Conservation (phyloP, 37 sponge, comb jelly and placozoan genomes). For the Hexactinellida sp. region DNA sequence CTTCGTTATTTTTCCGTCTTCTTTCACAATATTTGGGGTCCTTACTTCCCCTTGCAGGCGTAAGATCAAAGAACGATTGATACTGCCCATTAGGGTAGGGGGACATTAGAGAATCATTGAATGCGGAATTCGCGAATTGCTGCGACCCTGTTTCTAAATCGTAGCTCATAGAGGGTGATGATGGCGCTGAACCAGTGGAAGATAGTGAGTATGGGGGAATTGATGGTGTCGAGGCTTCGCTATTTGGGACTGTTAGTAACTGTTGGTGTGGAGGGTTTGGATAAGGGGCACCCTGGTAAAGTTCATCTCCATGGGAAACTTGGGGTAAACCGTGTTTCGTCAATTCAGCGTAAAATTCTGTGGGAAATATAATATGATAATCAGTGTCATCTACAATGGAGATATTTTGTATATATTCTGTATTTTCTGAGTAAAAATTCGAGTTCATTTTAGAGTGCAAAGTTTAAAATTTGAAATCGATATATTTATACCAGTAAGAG, state of each 20-base stretch:
- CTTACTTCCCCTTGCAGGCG: background rate
- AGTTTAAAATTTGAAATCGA: too few species aligned
- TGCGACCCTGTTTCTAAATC: background rate
- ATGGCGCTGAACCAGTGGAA: background rate
- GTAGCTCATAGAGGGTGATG: background rate
- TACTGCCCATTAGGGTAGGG: background rate
- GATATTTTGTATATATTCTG: too few species aligned
- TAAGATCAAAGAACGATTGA: background rate
- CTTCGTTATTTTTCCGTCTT: conserved; percentile 5
- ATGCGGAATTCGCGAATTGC: background rate
- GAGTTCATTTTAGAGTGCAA: too few species aligned
- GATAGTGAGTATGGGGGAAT: background rate
- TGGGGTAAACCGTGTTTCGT: background rate
- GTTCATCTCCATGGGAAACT: background rate
- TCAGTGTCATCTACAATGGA: too few species aligned
- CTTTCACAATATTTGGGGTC: background rate
- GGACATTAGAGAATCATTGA: background rate
- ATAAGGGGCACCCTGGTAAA: background rate
- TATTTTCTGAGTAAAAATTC: too few species aligned
- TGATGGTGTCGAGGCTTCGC: background rate
- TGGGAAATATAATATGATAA: background rate
- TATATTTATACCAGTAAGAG: too few species aligned
- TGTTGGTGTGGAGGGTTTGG: background rate
- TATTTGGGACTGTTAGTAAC: background rate
- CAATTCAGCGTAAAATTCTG: background rate